Percentiles rank a stretch among this genome's conserved stretches.
These are phyloP conservation scores for Ophioninae sp. DNA, from an alignment of 2,888 invertebrate genomes.

Conservation along the genomic window DNA sequence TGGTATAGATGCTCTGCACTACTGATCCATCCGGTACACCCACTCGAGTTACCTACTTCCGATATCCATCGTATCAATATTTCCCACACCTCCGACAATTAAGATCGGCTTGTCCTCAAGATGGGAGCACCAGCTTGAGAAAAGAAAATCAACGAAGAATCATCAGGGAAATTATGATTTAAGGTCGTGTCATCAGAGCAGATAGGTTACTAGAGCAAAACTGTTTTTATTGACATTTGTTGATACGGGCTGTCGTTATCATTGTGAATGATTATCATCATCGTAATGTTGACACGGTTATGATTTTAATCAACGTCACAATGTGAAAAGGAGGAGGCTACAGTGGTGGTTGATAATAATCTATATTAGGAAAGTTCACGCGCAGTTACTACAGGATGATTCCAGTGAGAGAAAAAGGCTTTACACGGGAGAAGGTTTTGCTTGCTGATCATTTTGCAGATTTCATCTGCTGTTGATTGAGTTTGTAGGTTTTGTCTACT, in stretches of 20 bases:
- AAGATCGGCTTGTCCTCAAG: neutral
- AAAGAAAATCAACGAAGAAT: neutral
- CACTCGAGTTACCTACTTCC: conserved; percentile 21
- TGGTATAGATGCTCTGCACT: conserved; percentile 37
- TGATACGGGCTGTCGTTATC: neutral
- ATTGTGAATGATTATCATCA: neutral
- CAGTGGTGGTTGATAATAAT: neutral
- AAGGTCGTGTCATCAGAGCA: too few species aligned
- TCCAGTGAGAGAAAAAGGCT: neutral
- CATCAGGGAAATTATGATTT: neutral
- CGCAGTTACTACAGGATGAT: neutral
- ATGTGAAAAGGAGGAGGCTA: neutral
- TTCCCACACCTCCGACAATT: conserved; percentile 9
- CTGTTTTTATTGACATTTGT: too few species aligned
- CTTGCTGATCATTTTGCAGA: neutral
- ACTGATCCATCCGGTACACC: conserved; percentile 41
- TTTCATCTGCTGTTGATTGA: neutral
- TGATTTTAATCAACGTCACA: neutral
- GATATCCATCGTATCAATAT: conserved; percentile 26
- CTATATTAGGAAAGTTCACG: neutral
- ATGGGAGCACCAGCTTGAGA: neutral
- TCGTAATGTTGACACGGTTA: neutral
- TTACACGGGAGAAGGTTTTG: neutral
- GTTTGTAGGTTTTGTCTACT: neutral
- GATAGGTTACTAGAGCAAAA: too few species aligned